Conservation (phyloP, 2,113 vertebrate species). For the Onychostoma macrolepis region DNA sequence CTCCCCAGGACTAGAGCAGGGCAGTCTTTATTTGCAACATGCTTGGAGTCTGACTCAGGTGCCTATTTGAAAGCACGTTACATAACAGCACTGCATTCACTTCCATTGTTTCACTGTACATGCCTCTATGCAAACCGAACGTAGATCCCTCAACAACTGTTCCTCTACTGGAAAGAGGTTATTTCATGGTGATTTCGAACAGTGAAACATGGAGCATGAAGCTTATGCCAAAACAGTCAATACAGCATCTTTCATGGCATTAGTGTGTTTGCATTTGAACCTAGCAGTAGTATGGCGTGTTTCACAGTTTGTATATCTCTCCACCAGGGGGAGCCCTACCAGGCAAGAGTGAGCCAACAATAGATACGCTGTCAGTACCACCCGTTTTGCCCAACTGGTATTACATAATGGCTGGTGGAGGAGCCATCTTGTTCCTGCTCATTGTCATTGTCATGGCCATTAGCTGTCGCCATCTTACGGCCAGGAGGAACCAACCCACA, state of each 20-base stretch:
- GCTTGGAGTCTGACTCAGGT: conserved; percentile 35
- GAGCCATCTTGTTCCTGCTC: conserved; percentile 93
- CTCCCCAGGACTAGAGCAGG: conserved; percentile 39
- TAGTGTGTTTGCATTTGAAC: conserved; percentile 51
- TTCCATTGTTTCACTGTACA: conserved; percentile 47
- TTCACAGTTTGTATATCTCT: conserved; percentile 82
- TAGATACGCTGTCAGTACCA: conserved; percentile 93
- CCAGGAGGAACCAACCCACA: conserved; percentile 97
- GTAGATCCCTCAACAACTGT: neutral
- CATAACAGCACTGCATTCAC: conserved; percentile 43
- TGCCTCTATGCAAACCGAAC: neutral
- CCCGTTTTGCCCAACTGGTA: conserved; percentile 99
- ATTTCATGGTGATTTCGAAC: neutral
- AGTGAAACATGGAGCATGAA: conserved; percentile 41
- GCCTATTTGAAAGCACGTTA: conserved; percentile 42
- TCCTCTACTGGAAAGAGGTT: neutral
- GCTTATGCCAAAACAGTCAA: conserved; percentile 32
- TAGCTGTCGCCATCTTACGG: conserved; percentile 97
- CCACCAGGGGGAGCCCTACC: conserved; percentile 96
- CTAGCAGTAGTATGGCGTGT: conserved; percentile 33
- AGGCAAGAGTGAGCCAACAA: conserved; percentile 88
- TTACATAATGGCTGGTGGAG: conserved; percentile 98
- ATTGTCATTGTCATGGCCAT: conserved; percentile 94
- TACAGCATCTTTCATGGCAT: conserved; percentile 32
- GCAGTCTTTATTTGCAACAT: conserved; percentile 3